Evolutionary conservation across 2,888 invertebrate species (phyloP).

Genomic region (Cremastinae sp.): DNA sequence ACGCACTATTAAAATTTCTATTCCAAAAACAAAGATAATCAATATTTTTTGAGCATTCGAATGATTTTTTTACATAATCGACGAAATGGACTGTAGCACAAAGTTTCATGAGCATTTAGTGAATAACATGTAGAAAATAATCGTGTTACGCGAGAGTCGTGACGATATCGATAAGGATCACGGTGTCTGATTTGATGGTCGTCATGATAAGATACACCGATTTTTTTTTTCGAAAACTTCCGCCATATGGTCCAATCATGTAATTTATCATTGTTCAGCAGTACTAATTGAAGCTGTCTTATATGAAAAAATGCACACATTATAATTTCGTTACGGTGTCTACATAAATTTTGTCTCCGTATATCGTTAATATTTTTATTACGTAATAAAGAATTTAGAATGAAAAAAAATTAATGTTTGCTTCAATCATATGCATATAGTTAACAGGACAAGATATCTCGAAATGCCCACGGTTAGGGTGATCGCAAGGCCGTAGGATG

Average conservation of each 20-base stretch:
- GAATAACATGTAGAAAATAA: slow-evolving; percentile 28
- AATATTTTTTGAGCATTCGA: background rate
- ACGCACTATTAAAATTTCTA: too few species aligned
- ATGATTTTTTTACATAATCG: background rate
- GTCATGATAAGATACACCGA: slow-evolving; percentile 52
- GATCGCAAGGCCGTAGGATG: background rate
- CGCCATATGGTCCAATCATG: slow-evolving; percentile 63
- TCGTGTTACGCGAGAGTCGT: slow-evolving; percentile 38
- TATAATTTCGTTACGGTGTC: background rate
- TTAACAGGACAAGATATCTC: slow-evolving; percentile 63
- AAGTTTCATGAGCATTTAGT: slow-evolving; percentile 16
- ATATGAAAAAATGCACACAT: slow-evolving; percentile 33
- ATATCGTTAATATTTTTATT: too few species aligned
- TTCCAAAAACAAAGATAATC: too few species aligned
- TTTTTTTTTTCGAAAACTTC: slow-evolving; percentile 47
- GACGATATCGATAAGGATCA: slow-evolving; percentile 56
- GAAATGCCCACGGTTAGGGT: slow-evolving; percentile 63
- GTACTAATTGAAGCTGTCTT: slow-evolving; percentile 50
- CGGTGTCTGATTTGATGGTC: slow-evolving; percentile 57
- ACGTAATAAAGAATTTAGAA: background rate
- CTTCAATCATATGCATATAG: background rate
- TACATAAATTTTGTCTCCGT: too few species aligned
- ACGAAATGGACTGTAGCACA: slow-evolving; percentile 8
- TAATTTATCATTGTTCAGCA: slow-evolving; percentile 56
- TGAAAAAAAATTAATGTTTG: background rate